A percentile compares a stretch with the other conserved stretches of the same genome.
phyloP scores from a whole-genome alignment of 2,888 invertebrate species.

The Cosmia pyralina region DNA sequence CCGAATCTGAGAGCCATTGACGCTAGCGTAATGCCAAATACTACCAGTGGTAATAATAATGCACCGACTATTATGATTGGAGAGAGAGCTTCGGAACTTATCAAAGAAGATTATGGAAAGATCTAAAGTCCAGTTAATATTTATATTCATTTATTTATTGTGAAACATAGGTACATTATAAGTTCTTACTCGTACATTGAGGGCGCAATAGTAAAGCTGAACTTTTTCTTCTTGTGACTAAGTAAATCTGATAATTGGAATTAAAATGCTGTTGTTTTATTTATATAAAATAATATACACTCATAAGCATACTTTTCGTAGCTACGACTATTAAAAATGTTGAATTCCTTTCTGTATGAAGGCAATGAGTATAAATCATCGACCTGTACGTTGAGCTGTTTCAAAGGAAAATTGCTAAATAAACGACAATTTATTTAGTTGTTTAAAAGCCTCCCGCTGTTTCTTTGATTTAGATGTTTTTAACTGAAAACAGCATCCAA shows the following conservation, averaged over 20 bases:
- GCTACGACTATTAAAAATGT: background rate
- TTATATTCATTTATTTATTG: too few relatives aligned
- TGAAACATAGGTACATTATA: too few relatives aligned
- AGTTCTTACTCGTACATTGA: too few relatives aligned
- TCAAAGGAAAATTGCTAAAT: background rate
- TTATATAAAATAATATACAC: background rate
- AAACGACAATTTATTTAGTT: background rate
- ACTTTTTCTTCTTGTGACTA: background rate
- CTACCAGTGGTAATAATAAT: slow-evolving; percentile 90
- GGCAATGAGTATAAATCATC: background rate
- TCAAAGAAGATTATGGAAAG: slow-evolving; percentile 74
- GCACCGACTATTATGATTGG: slow-evolving; percentile 91
- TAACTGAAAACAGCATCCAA: slow-evolving; percentile 17
- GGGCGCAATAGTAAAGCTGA: too few relatives aligned
- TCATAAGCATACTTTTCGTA: background rate
- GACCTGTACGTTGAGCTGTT: background rate
- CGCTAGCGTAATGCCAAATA: slow-evolving; percentile 91
- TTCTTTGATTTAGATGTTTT: background rate
- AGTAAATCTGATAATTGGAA: background rate
- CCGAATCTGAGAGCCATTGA: slow-evolving; percentile 90
- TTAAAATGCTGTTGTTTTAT: background rate
- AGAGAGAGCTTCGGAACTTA: slow-evolving; percentile 90
- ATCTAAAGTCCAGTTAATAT: too few relatives aligned
- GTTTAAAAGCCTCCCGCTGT: background rate
- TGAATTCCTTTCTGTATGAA: background rate